phyloP scores from a whole-genome alignment of 2,888 invertebrate species.

The Sminthurinus aureus region DNA sequence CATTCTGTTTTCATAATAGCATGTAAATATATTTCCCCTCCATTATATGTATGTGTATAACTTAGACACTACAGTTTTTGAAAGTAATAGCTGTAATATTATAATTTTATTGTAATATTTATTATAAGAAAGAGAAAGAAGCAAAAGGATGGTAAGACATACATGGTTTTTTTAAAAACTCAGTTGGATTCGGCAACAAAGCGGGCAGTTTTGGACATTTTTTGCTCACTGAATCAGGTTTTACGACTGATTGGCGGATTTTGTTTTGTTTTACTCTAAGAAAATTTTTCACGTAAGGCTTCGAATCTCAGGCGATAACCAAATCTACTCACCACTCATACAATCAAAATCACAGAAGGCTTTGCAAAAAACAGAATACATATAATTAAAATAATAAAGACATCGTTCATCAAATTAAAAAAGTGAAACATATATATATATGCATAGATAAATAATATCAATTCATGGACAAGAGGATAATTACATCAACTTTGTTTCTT shows the following conservation, averaged over 20 bases:
- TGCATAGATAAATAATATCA: neutral
- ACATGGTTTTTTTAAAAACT: slow-evolving; percentile 36
- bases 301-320: slow-evolving; percentile 41
- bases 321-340: slow-evolving; percentile 46
- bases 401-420: neutral
- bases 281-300: slow-evolving; percentile 30
- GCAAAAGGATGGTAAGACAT: slow-evolving; percentile 43
- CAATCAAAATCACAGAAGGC: slow-evolving; percentile 25
- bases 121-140: slow-evolving; percentile 14
- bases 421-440: neutral
- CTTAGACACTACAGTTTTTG: neutral
- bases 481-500: neutral
- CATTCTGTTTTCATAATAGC: too few species aligned
- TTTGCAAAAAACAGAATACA: slow-evolving; percentile 27
- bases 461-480: neutral
- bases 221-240: slow-evolving; percentile 41
- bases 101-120: slow-evolving; percentile 1
- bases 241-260: slow-evolving; percentile 9
- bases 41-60: neutral
- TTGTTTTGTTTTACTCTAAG: slow-evolving; percentile 7
- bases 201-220: slow-evolving; percentile 39
- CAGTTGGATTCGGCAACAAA: slow-evolving; percentile 44
- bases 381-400: too few species aligned
- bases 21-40: too few species aligned
- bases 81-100: neutral